Conservation (phyloP, 2,888 invertebrate species). For the Apocheima hispidaria region DNA sequence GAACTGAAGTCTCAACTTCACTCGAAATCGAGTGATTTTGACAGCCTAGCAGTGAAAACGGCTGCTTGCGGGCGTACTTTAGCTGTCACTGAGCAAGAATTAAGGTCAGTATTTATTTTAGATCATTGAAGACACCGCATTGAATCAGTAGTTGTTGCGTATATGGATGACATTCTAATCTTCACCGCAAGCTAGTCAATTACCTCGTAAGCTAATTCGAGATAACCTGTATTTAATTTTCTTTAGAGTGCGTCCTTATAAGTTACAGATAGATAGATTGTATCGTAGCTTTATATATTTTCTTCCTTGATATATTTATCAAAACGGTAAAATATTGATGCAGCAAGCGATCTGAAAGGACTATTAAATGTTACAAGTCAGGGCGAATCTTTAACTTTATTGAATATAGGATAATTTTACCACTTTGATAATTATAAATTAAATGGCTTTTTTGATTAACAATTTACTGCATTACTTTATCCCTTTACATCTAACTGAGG, state of each 20-base stretch:
- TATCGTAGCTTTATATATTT: too few relatives aligned
- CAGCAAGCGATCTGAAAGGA: background rate
- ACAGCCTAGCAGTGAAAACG: conserved; percentile 66
- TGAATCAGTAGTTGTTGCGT: conserved; percentile 2
- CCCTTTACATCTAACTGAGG: conserved; percentile 52
- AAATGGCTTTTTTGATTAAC: conserved; percentile 33
- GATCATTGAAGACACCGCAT: background rate
- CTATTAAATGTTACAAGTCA: background rate
- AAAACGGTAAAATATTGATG: background rate
- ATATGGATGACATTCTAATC: conserved; percentile 20
- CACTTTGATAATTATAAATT: background rate
- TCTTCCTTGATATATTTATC: background rate
- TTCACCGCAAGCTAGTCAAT: background rate
- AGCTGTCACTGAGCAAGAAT: conserved; percentile 78
- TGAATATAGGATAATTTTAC: background rate
- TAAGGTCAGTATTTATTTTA: conserved; percentile 63
- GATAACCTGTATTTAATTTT: background rate
- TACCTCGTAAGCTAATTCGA: background rate
- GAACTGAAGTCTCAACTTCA: conserved; percentile 74
- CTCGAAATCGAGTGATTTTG: conserved; percentile 67
- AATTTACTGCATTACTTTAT: conserved; percentile 17
- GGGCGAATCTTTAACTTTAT: background rate
- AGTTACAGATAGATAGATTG: background rate
- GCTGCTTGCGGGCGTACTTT: conserved; percentile 76
- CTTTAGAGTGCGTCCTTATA: background rate